These are phyloP conservation scores for Pangasius larnaudii DNA, from an alignment of 2,797 vertebrate species.

Conservation along the genomic window DNA sequence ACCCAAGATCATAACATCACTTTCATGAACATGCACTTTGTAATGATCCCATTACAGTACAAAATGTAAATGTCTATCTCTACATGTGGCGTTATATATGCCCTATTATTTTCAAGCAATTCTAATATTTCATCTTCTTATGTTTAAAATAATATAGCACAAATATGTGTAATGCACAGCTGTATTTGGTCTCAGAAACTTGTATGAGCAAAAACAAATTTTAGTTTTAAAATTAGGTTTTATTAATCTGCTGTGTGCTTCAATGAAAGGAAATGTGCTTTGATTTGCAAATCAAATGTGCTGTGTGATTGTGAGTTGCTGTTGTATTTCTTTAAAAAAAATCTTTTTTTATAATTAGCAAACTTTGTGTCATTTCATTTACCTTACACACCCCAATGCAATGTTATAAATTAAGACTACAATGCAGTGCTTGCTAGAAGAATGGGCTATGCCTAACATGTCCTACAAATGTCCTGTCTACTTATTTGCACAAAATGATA, in stretches of 20 bases:
- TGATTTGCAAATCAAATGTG: not conserved
- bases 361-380: not conserved
- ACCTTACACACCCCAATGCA: not conserved
- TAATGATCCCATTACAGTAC: not conserved
- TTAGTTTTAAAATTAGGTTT: not conserved
- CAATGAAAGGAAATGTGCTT: not conserved
- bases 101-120: not conserved
- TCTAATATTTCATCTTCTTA: not conserved
- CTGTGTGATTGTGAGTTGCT: not conserved
- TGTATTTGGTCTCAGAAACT: not conserved
- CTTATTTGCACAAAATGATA: not conserved
- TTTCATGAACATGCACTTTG: not conserved
- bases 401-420: not conserved
- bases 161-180: not conserved
- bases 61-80: not conserved
- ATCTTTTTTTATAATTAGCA: not conserved
- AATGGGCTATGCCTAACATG: not conserved
- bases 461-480: not conserved
- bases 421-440: not conserved
- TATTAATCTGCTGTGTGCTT: not conserved
- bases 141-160: not conserved
- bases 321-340: not conserved
- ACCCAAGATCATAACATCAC: not conserved
- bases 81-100: not conserved
- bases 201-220: not conserved